Evolutionary conservation across 2,797 vertebrate species (phyloP).

Genomic region (Mormyrus proboscirostris): DNA sequence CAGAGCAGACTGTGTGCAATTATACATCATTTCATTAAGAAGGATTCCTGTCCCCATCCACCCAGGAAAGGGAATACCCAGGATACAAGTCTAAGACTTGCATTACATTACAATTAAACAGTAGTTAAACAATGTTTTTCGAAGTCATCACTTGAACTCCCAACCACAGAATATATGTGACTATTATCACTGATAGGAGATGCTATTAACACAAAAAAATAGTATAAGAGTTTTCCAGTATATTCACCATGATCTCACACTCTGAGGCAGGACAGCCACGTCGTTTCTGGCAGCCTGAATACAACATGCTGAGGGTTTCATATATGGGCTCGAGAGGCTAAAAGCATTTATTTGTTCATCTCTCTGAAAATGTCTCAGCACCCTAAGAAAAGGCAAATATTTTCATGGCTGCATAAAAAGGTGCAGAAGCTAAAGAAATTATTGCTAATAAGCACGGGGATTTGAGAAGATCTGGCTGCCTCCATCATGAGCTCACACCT

Average conservation of each 20-base stretch:
- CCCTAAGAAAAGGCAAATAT: background rate
- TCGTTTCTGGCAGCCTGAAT: background rate
- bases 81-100: background rate
- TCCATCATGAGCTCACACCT: slow-evolving; percentile 48
- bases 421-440: background rate
- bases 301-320: background rate
- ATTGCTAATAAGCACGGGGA: background rate
- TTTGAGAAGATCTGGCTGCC: background rate
- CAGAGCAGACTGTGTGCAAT: background rate
- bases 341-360: background rate
- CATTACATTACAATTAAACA: background rate
- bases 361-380: background rate
- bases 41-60: background rate
- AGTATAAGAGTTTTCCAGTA: background rate
- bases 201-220: background rate
- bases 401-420: background rate
- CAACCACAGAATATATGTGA: background rate
- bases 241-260: background rate
- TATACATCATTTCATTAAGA: background rate
- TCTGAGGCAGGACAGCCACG: background rate
- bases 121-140: background rate
- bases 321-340: background rate
- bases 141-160: background rate
- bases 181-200: background rate
- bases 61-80: background rate